A percentile compares a stretch with the other conserved stretches of the same genome.
phyloP scores from a whole-genome alignment of 2,888 invertebrate species.

The Eupithecia insigniata region DNA sequence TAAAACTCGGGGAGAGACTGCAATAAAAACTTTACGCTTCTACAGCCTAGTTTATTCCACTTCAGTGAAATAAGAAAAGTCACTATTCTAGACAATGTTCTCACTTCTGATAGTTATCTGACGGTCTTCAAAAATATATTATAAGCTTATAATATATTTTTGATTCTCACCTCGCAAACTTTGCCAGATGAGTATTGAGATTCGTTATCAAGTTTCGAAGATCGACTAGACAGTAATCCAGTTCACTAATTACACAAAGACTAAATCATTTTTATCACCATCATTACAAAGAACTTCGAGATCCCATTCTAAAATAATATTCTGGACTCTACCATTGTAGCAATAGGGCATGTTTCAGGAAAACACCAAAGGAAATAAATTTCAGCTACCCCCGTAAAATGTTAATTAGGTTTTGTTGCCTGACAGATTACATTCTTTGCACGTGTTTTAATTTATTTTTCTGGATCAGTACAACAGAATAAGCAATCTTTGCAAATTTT shows the following conservation, averaged over 20 bases:
- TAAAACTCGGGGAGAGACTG: constrained; percentile 13
- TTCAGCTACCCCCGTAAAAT: constrained; percentile 28
- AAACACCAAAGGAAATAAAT: constrained; percentile 17
- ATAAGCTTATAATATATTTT: too few relatives aligned
- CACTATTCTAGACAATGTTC: not conserved
- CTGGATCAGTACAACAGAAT: not conserved
- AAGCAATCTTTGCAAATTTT: not conserved
- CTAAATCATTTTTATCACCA: constrained; percentile 69
- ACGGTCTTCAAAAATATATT: not conserved
- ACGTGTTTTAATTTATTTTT: constrained; percentile 11
- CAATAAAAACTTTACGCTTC: constrained; percentile 22
- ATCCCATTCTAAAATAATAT: not conserved
- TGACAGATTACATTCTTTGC: constrained; percentile 21
- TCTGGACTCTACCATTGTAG: constrained; percentile 23
- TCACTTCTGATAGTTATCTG: not conserved
- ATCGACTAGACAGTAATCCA: constrained; percentile 11
- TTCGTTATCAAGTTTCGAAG: not conserved
- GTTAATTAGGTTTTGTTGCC: constrained; percentile 30
- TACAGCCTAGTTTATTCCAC: constrained; percentile 5
- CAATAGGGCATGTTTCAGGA: constrained; percentile 23
- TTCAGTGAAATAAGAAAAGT: not conserved
- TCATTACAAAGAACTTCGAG: constrained; percentile 38
- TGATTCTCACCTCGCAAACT: not conserved
- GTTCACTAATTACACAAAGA: constrained; percentile 29
- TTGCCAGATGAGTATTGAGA: too few relatives aligned